Percentiles rank a stretch among this genome's conserved stretches.
Evolutionary conservation across 2,797 vertebrate genomes (phyloP).

Genomic region (Oophaga sylvatica): DNA sequence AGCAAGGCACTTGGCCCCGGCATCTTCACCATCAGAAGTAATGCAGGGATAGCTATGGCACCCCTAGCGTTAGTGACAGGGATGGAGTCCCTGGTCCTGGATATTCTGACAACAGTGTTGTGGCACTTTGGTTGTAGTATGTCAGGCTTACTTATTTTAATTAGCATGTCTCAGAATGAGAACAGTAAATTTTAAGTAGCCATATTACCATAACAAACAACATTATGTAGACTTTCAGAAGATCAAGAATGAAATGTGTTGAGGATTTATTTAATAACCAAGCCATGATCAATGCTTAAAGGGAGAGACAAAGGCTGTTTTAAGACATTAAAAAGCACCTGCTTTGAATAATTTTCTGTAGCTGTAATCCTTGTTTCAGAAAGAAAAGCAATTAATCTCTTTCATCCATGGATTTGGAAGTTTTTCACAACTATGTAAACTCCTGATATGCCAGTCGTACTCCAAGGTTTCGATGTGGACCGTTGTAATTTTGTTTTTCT

Average conservation of each 20-base stretch:
- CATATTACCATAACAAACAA: not conserved
- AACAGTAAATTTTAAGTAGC: not conserved
- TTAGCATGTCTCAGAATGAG: too few relatives aligned
- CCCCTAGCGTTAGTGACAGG: too few relatives aligned
- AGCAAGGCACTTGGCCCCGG: too few relatives aligned
- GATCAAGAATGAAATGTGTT: not conserved
- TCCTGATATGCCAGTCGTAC: not conserved
- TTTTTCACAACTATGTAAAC: not conserved
- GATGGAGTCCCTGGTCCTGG: too few relatives aligned
- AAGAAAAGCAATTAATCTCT: conserved; percentile 36
- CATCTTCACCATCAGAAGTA: too few relatives aligned
- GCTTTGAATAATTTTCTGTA: not conserved
- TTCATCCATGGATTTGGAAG: not conserved
- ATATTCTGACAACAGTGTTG: too few relatives aligned
- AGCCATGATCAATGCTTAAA: conserved; percentile 9
- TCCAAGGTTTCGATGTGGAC: not conserved
- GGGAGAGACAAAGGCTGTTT: not conserved
- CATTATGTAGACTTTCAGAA: not conserved
- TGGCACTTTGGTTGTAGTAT: too few relatives aligned
- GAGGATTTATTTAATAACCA: conserved; percentile 1
- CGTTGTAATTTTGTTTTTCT: conserved; percentile 34
- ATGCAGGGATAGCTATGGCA: too few relatives aligned
- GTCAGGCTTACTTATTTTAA: too few relatives aligned
- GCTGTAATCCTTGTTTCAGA: conserved; percentile 12
- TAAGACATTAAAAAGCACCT: conserved; percentile 13